Conservation (phyloP, 30 jellyfish, hydroid and myxozoan genomes). For the Turritopsis dohrnii region DNA sequence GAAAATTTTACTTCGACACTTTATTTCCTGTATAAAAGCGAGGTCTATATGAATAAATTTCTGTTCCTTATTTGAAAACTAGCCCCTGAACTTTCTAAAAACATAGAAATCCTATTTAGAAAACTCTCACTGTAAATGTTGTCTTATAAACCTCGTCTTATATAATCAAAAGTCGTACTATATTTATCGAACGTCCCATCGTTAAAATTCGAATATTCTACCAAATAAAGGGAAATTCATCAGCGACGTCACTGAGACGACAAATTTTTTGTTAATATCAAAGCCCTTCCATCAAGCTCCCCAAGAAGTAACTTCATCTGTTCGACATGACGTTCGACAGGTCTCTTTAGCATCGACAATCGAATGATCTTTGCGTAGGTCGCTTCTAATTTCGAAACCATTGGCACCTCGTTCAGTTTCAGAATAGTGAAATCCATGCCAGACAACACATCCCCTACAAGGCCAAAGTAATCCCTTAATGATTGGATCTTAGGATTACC, state of each 20-base stretch:
- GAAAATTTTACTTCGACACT: no score
- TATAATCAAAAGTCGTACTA: no score
- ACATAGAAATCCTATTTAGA: no score
- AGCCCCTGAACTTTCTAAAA: no score
- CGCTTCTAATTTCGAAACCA: neutral
- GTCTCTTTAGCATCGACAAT: conserved; percentile 8
- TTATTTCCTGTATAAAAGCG: no score
- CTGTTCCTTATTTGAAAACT: no score
- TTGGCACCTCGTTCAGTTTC: neutral
- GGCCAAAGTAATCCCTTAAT: neutral
- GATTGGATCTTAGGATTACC: conserved; percentile 27
- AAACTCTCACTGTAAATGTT: no score
- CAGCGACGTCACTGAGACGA: conserved; percentile 4
- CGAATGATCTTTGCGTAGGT: neutral
- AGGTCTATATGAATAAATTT: no score
- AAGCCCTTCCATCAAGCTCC: conserved; percentile 4
- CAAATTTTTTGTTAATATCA: neutral
- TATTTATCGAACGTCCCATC: no score
- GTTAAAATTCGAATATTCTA: no score
- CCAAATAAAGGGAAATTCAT: neutral
- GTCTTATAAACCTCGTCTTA: no score
- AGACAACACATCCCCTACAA: neutral
- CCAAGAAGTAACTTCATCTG: conserved; percentile 17
- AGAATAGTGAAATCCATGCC: neutral
- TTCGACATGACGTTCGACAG: conserved; percentile 16